Base-by-base conservation (phyloP, 2,888 invertebrate genomes). In the Caenorhabditis afra region DNA sequence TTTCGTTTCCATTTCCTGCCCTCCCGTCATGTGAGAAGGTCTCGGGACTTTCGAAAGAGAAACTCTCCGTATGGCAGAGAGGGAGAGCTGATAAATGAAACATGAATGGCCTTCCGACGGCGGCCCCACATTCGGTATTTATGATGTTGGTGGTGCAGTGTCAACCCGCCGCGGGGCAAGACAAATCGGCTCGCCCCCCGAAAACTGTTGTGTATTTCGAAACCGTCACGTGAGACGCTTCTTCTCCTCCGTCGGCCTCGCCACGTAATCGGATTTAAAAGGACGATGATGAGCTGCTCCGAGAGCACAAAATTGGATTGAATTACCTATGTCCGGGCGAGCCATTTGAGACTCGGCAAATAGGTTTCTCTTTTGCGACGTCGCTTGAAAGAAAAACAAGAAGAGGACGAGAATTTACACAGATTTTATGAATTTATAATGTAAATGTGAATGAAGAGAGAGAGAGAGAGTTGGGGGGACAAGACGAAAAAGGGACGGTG, bases 261-360 rank as follows among this genome's bases (percentile, higher is more conserved):
- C 47, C 37, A 55, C 62, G 71, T 71, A 71, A 71, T 71, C 71
- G 55, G 64, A 71, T 71, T 71, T 71, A 57, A 57, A 64, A 71
- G 64, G 71, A 71, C 50, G 64, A 57, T 62, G 71, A 71, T 71
- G 62, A 71, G 71, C 62, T 41, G 18, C 16, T 10, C 18, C 47
- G 35, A 41, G 44, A 53, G 41, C 49, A 50, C 39, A 29, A 71
- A 71, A 64, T 64, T 71, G 64, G 71, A 71, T 71, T 71, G 71
- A 71, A 71, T 71, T 71, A 71, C 71, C 71, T 71, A 64, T 53
- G 62, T 71, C 29, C 29, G 29, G 29, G 29, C 29, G 29, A 49
- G 71, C 71, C 57, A 71, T 71, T 71, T 71, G 71, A 71, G 71
- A 71, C 71, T 71, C 55, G 57, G 62, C 71, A 71, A 71, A 71